Evolutionary conservation across 2,113 vertebrate genomes (phyloP).

Genomic region (Python bivittatus): DNA sequence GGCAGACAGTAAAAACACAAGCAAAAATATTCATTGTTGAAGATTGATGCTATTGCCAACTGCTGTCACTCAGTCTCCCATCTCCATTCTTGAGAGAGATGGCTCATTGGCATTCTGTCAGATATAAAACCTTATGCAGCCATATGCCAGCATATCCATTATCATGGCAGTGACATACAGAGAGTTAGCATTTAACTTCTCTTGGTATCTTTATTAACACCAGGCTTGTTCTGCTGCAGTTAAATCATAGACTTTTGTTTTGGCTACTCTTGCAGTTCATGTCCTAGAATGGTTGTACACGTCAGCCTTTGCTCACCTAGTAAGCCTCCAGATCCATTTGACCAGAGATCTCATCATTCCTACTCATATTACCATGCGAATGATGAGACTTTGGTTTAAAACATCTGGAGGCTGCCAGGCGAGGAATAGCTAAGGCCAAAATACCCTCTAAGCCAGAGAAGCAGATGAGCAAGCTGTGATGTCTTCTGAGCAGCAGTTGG

Average conservation of each 20-base stretch:
- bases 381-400: not conserved
- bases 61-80: slow-evolving; percentile 28
- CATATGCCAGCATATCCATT: slow-evolving; percentile 15
- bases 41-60: slow-evolving; percentile 29
- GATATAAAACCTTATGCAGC: slow-evolving; percentile 22
- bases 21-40: slow-evolving; percentile 35
- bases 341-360: not conserved
- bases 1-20: slow-evolving; percentile 39
- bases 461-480: not conserved
- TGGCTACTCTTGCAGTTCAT: slow-evolving; percentile 20
- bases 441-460: not conserved
- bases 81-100: slow-evolving; percentile 32
- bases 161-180: not conserved
- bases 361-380: not conserved
- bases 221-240: not conserved
- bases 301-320: not conserved
- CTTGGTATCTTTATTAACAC: slow-evolving; percentile 21
- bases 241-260: slow-evolving; percentile 21
- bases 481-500: not conserved
- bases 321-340: not conserved
- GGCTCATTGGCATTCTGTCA: slow-evolving; percentile 20
- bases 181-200: not conserved
- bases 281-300: not conserved
- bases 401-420: not conserved
- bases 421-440: not conserved